Evolutionary conservation across 2,113 vertebrate genomes (phyloP).

Genomic region (Actinemys pallida): DNA sequence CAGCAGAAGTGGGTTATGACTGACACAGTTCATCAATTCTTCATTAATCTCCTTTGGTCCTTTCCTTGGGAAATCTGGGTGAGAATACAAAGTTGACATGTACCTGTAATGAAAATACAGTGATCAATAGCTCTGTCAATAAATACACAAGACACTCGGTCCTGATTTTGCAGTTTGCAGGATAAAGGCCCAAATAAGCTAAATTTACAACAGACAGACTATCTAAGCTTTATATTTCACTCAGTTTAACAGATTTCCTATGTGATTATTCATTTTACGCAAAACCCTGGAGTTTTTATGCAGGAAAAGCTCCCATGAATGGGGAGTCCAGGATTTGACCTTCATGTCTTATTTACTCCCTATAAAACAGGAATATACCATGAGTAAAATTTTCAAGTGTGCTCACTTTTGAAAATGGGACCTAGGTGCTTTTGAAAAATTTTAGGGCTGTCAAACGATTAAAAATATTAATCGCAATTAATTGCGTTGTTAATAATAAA

Average conservation of each 20-base stretch:
- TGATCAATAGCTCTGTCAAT: background rate
- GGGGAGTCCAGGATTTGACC: background rate
- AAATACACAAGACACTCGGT: background rate
- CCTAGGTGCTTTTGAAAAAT: background rate
- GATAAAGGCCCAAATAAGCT: background rate
- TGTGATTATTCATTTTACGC: background rate
- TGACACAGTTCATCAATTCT: slow-evolving; percentile 93
- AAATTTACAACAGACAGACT: background rate
- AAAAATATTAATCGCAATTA: no score
- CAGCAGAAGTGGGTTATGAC: slow-evolving; percentile 92
- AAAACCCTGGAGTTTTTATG: background rate
- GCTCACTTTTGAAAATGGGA: background rate
- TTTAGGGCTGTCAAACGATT: no score
- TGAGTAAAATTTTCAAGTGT: background rate
- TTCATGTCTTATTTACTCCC: background rate
- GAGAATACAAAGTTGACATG: slow-evolving; percentile 94
- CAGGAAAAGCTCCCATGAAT: background rate
- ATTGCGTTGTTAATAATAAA: no score
- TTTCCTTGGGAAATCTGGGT: slow-evolving; percentile 92
- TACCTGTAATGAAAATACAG: slow-evolving; percentile 83
- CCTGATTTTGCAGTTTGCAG: background rate
- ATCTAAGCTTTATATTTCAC: background rate
- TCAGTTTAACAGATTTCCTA: background rate
- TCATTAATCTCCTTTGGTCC: slow-evolving; percentile 93
- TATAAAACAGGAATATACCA: background rate